Conservation (phyloP, 1,140 invertebrate species). For the Drosophila neocordata region DNA sequence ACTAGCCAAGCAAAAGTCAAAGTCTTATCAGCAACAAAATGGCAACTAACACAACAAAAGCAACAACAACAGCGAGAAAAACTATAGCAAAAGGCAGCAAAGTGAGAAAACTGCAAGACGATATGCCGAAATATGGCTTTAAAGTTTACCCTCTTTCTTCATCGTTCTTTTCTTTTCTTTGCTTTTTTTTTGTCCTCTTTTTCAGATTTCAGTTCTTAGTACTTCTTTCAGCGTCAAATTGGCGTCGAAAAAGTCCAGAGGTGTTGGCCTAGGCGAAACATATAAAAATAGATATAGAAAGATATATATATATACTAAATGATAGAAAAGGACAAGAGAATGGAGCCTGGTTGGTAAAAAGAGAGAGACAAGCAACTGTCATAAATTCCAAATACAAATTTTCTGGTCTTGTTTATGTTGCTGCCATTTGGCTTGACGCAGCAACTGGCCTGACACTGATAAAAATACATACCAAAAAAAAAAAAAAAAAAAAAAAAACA, state of each 20-base stretch:
- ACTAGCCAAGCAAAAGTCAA: constrained; percentile 19
- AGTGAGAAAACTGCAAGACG: constrained; percentile 57
- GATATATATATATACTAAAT: not conserved
- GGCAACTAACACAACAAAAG: constrained; percentile 57
- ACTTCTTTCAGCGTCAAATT: not conserved
- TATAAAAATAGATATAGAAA: constrained; percentile 7
- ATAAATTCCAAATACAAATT: constrained; percentile 73
- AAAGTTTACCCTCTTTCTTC: constrained; percentile 42
- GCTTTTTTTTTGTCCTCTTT: constrained; percentile 17
- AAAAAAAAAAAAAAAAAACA: constrained; percentile 14
- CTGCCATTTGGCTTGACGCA: constrained; percentile 45
- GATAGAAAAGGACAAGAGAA: constrained; percentile 1
- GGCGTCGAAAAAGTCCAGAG: constrained; percentile 15
- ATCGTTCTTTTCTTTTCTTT: not conserved
- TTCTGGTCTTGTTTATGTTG: constrained; percentile 59
- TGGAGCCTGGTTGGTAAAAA: not conserved
- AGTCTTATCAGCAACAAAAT: constrained; percentile 43
- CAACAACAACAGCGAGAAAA: constrained; percentile 20
- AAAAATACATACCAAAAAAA: constrained; percentile 42
- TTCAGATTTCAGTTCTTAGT: not conserved
- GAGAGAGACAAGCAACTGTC: constrained; percentile 57
- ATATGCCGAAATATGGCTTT: constrained; percentile 50
- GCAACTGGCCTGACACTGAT: constrained; percentile 62
- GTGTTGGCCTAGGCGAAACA: constrained; percentile 15
- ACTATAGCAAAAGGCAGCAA: not conserved